Evolutionary conservation across 2,888 invertebrate species (phyloP).

Genomic region (Chelonus formosanus): DNA sequence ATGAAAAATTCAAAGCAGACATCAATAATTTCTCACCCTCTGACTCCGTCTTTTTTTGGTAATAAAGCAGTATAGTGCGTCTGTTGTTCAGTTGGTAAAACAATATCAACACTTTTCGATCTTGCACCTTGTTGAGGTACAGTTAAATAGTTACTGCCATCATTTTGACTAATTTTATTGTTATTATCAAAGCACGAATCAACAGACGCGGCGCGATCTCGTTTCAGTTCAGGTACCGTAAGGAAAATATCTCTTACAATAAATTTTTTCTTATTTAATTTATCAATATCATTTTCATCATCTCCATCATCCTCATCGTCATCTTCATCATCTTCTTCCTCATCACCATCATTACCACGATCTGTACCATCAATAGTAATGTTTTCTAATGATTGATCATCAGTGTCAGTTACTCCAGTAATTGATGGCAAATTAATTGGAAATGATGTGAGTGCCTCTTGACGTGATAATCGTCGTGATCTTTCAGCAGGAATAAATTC

Average conservation of each 20-base stretch:
- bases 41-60: conserved; percentile 55
- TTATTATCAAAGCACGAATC: conserved; percentile 83
- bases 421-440: conserved; percentile 52
- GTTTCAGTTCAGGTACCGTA: conserved; percentile 83
- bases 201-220: conserved; percentile 87
- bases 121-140: conserved; percentile 78
- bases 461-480: conserved; percentile 71
- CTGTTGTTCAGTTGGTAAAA: conserved; percentile 85
- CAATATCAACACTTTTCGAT: conserved; percentile 87
- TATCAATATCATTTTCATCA: conserved; percentile 24
- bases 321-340: conserved; percentile 40
- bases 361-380: background rate
- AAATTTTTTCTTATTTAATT: conserved; percentile 43
- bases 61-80: conserved; percentile 83
- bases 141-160: conserved; percentile 72
- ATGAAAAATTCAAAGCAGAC: too few relatives aligned
- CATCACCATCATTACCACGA: conserved; percentile 40
- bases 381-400: conserved; percentile 34
- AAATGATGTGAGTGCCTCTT: conserved; percentile 80
- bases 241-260: conserved; percentile 78
- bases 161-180: conserved; percentile 65
- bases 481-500: conserved; percentile 46
- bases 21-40: conserved; percentile 62
- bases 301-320: conserved; percentile 37
- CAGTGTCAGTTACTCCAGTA: conserved; percentile 33